These are phyloP conservation scores for Emydura subglobosa DNA, from an alignment of 2,113 vertebrate genomes.

Conservation along the genomic window DNA sequence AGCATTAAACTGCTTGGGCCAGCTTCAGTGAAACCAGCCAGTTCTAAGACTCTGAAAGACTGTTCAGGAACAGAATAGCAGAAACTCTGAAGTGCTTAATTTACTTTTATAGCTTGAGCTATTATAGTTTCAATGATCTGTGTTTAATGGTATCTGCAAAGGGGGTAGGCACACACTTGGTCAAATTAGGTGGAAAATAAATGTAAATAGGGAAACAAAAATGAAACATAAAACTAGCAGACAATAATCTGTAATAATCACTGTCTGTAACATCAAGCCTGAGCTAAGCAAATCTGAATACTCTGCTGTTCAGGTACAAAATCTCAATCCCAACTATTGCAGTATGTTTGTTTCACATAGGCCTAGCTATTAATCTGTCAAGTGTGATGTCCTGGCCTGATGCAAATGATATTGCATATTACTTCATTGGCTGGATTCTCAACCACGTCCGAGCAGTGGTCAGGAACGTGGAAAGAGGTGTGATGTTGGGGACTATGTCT, in stretches of 20 bases:
- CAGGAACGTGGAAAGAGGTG: background rate
- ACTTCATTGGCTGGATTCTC: background rate
- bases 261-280: background rate
- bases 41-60: background rate
- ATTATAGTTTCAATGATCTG: background rate
- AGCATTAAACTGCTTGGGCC: background rate
- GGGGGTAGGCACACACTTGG: background rate
- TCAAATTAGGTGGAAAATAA: background rate
- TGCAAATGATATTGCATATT: background rate
- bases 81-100: background rate
- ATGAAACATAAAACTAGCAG: background rate
- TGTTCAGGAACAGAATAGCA: fast-evolving
- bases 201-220: background rate
- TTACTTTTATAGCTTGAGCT: background rate
- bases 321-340: background rate
- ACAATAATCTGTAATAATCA: background rate
- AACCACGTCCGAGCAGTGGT: background rate
- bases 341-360: fast-evolving
- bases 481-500: background rate
- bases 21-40: background rate
- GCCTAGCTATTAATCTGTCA: background rate
- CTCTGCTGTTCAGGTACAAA: background rate
- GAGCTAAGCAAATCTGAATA: background rate
- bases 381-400: background rate
- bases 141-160: background rate